Evolutionary conservation across 2,888 invertebrate species (phyloP).

Genomic region (Spilosoma lubricipeda): DNA sequence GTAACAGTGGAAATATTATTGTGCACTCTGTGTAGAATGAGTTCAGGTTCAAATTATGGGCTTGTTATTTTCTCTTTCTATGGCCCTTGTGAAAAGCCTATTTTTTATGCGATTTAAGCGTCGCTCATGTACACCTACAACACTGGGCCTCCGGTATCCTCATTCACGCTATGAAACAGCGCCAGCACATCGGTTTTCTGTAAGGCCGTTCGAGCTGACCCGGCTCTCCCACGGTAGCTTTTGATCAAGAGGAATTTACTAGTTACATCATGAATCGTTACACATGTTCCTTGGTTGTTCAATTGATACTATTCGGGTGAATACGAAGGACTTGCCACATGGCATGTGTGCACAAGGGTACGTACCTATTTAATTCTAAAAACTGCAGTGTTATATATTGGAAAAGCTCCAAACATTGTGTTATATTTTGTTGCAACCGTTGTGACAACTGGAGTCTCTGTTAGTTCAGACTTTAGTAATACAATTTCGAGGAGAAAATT

Average conservation of each 20-base stretch:
- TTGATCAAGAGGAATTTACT: neutral
- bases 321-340: neutral
- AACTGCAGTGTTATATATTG: neutral
- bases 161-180: no score
- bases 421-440: slow-evolving; percentile 1
- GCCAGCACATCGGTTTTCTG: no score
- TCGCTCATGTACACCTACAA: no score
- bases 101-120: no score
- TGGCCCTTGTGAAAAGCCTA: no score
- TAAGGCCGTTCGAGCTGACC: no score
- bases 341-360: neutral
- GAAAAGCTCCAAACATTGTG: neutral
- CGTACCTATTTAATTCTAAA: neutral
- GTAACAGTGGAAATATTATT: no score
- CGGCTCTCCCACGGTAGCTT: no score
- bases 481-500: neutral
- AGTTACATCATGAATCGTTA: neutral
- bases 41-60: neutral
- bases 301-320: slow-evolving; percentile 1
- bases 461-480: neutral
- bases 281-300: neutral
- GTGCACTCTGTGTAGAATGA: no score
- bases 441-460: neutral
- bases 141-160: no score
- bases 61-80: neutral